Percentiles rank a stretch among this genome's conserved stretches.
phyloP scores from a whole-genome alignment of 2,888 invertebrate species.

The Acrobasis suavella region DNA sequence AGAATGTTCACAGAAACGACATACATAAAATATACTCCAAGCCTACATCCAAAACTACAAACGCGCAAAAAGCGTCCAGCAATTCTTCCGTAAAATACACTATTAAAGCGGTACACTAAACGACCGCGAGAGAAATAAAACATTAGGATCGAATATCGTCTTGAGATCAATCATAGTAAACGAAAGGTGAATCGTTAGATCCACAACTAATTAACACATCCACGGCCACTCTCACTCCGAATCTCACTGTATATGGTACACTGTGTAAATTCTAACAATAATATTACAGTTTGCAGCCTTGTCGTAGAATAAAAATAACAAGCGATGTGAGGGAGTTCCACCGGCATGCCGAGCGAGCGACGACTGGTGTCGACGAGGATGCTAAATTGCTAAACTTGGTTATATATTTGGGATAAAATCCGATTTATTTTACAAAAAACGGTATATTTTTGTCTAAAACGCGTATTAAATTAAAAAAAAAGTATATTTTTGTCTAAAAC shows the following conservation, averaged over 20 bases:
- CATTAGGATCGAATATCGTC: slow-evolving; percentile 78
- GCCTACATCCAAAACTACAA: slow-evolving; percentile 69
- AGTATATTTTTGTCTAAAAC: too few relatives aligned
- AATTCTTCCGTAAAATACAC: slow-evolving; percentile 56
- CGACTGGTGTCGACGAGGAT: not conserved
- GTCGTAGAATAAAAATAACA: slow-evolving; percentile 32
- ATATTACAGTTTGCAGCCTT: slow-evolving; percentile 42
- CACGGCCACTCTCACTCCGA: slow-evolving; percentile 44
- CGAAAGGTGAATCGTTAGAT: slow-evolving; percentile 56
- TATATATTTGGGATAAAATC: too few relatives aligned
- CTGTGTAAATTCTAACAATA: slow-evolving; percentile 39
- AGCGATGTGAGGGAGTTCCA: slow-evolving; percentile 7
- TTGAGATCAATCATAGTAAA: slow-evolving; percentile 79
- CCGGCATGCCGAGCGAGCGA: slow-evolving; percentile 37
- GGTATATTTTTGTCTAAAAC: too few relatives aligned
- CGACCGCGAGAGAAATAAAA: slow-evolving; percentile 65
- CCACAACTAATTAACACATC: slow-evolving; percentile 60
- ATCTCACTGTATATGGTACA: slow-evolving; percentile 40
- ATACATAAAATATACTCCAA: slow-evolving; percentile 68
- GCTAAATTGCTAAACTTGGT: too few relatives aligned
- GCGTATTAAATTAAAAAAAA: too few relatives aligned
- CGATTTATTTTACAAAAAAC: too few relatives aligned
- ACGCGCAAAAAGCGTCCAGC: slow-evolving; percentile 79
- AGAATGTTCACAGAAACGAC: slow-evolving; percentile 68
- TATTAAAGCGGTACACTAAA: slow-evolving; percentile 64